Conservation (phyloP, 2,113 vertebrate genomes). For the Smithornis capensis region DNA sequence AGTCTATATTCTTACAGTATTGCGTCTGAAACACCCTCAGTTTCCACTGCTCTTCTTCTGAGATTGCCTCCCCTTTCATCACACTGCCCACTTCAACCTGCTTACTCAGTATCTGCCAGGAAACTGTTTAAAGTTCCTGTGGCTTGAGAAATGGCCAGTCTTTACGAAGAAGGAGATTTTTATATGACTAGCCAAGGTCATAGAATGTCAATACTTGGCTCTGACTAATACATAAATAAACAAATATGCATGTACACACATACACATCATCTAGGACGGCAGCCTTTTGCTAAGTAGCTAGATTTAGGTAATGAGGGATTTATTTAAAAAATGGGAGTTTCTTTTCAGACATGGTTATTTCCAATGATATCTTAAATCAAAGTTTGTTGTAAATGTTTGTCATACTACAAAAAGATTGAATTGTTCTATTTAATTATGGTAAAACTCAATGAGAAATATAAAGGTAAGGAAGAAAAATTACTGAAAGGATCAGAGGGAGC, state of each 20-base stretch:
- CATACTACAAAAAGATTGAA: not conserved
- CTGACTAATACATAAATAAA: constrained; percentile 39
- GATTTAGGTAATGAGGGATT: not conserved
- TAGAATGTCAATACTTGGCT: constrained; percentile 42
- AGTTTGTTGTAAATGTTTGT: not conserved
- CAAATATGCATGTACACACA: accelerated
- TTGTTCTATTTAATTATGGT: not conserved
- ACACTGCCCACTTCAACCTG: constrained; percentile 62
- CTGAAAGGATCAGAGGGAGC: not conserved
- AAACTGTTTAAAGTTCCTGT: constrained; percentile 74
- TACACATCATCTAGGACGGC: not conserved
- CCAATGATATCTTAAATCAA: not conserved
- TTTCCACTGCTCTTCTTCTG: not conserved
- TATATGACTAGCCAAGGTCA: constrained; percentile 55
- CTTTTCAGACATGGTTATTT: not conserved
- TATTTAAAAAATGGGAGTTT: not conserved
- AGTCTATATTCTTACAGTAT: not conserved
- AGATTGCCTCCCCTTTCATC: constrained; percentile 32
- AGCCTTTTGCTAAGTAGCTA: not conserved
- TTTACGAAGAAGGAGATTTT: constrained; percentile 61
- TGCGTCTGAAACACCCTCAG: not conserved
- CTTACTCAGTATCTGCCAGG: constrained; percentile 40
- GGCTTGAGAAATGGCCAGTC: constrained; percentile 65
- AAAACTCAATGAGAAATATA: not conserved
- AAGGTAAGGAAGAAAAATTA: not conserved